Base-by-base conservation (phyloP, 2,113 vertebrate genomes). In the Perognathus longimembris region DNA sequence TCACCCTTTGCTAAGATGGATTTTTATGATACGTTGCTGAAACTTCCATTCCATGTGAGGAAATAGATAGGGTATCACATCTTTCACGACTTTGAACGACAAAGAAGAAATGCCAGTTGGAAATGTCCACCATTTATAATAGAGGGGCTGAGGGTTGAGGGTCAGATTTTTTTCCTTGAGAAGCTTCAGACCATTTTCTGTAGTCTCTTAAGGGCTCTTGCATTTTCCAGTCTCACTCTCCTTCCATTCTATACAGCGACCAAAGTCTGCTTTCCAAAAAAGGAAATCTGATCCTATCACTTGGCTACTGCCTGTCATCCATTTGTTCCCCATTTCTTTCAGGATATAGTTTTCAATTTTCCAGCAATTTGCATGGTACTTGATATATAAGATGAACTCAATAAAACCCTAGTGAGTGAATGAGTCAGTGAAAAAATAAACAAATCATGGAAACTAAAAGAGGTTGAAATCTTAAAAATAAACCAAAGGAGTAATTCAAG, bases 11-110 rank as follows among this genome's bases (percentile, higher is more conserved):
- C 38, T 63, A 80, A 92, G 66, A 64, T 54, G 22, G 36, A 61
- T 78, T 90, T 54, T 92, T 50, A 79, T 85, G 81, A 92, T 50
- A 79, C 26, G 70, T 85, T 61, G 22, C 36, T 83, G 38, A 94
- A 86, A 86, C 86, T 77, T 88, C 64, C 34, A 77, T 85, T 80
- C 64, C 30, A 28, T 81, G 38, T 90, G 89, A 88, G 32, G 50
- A 66, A 91, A 78, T 26, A 76, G 77, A 59, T 34, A 75, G 7
- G n/a, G 12, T 36, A 36, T 45, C 5, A 63, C 7, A 8, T 24
- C 50, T 10, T 80, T 76, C 28, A 69, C 15, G 45, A 18, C 30
- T 82, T 75, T 57, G 28, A 77, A 95, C 92, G n/a, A 70, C 28
- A 77, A 79, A 66, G 63, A 18, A 85, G 30, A 59, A 61, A 21